Conservation (phyloP, 2,888 invertebrate genomes). For the Hirtodrosophila duncani region DNA sequence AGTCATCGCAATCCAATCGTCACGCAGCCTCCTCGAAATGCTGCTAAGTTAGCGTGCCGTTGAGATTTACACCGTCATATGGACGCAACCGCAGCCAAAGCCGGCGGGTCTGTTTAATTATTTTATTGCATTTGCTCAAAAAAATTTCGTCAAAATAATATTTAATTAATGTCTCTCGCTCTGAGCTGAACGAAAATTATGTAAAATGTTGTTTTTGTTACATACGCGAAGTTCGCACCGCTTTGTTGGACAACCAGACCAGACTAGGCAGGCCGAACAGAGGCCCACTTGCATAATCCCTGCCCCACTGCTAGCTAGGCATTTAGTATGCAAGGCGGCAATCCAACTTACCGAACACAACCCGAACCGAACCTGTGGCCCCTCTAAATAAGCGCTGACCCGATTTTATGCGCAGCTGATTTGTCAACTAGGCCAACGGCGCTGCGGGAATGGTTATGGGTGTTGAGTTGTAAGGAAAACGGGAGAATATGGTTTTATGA, state of each 20-base stretch:
- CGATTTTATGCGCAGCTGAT: slow-evolving; percentile 34
- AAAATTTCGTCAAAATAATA: slow-evolving; percentile 31
- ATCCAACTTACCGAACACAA: too few species aligned
- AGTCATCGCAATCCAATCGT: slow-evolving; percentile 8
- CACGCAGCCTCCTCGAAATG: background rate
- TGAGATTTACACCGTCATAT: slow-evolving; percentile 38
- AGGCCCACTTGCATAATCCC: slow-evolving; percentile 52
- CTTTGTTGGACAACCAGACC: slow-evolving; percentile 6
- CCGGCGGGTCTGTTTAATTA: slow-evolving; percentile 51
- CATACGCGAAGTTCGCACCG: slow-evolving; percentile 56
- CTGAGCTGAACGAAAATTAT: slow-evolving; percentile 48
- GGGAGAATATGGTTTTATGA: too few species aligned
- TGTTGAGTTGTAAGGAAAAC: too few species aligned
- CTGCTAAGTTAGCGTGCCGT: slow-evolving; percentile 27
- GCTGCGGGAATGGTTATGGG: too few species aligned
- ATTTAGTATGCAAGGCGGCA: slow-evolving; percentile 58
- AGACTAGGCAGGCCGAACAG: background rate
- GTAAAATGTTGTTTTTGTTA: slow-evolving; percentile 70
- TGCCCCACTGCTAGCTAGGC: slow-evolving; percentile 7
- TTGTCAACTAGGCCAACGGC: slow-evolving; percentile 29
- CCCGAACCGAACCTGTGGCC: slow-evolving; percentile 12
- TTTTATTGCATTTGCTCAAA: slow-evolving; percentile 56
- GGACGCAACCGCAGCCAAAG: slow-evolving; percentile 19
- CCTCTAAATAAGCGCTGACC: too few species aligned
- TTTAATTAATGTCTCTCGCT: slow-evolving; percentile 62